phyloP scores from a whole-genome alignment of 2,797 vertebrate species.

The Pristis pectinata region DNA sequence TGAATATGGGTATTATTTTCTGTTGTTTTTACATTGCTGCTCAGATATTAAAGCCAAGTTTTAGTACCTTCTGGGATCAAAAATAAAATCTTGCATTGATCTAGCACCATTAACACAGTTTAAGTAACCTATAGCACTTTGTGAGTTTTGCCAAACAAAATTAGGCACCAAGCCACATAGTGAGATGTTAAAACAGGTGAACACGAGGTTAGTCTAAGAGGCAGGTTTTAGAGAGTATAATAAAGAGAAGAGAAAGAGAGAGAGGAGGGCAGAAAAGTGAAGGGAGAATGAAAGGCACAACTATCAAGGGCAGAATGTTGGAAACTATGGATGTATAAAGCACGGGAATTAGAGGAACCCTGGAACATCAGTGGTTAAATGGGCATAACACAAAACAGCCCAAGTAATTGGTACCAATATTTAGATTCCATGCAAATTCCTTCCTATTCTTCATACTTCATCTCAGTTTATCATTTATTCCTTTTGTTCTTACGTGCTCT shows the following conservation, averaged over 20 bases:
- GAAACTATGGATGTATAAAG: no score
- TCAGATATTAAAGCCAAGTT: background rate
- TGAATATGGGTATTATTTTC: background rate
- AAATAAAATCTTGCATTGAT: background rate
- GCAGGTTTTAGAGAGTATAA: background rate
- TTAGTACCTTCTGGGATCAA: background rate
- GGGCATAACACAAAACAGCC: no score
- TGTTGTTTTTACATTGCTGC: background rate
- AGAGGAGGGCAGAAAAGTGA: background rate
- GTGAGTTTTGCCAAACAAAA: background rate
- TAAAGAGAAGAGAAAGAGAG: background rate
- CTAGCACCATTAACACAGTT: background rate
- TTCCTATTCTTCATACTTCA: no score
- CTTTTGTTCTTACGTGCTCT: no score
- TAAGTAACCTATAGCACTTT: background rate
- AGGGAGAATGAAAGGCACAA: no score
- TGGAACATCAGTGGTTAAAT: no score
- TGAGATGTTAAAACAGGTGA: background rate
- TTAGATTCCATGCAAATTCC: no score
- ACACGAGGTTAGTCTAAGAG: background rate
- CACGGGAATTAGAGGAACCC: no score
- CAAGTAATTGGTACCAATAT: no score
- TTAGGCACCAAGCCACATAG: background rate
- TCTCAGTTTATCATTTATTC: no score
- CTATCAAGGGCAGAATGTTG: no score